These are phyloP conservation scores for Pseudococcus jackbeardsleyi DNA, from an alignment of 2,888 invertebrate genomes.

Conservation along the genomic window DNA sequence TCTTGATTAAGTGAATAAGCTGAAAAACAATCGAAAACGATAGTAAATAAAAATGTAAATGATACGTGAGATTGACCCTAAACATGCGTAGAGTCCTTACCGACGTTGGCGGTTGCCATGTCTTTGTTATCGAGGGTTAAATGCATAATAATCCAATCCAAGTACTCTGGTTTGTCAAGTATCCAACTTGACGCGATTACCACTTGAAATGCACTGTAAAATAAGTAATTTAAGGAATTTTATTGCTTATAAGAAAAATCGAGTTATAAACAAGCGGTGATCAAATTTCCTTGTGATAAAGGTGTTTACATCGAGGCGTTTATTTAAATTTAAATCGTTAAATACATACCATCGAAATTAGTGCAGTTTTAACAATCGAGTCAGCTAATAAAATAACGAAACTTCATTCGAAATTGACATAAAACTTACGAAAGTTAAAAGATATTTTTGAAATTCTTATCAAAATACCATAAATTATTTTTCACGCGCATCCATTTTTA, in stretches of 20 bases:
- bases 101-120: constrained; percentile 38
- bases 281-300: constrained; percentile 12
- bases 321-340: not conserved
- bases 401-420: not conserved
- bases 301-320: constrained; percentile 1
- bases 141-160: constrained; percentile 19
- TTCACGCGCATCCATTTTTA: constrained; percentile 22
- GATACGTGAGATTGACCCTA: not conserved
- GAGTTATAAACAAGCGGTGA: not conserved
- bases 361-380: not conserved
- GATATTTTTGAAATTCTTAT: not conserved
- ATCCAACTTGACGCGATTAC: not conserved
- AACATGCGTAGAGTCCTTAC: not conserved
- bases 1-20: constrained; percentile 30
- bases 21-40: not conserved
- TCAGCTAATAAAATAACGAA: not conserved
- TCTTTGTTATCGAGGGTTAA: constrained; percentile 19
- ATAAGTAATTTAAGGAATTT: not conserved
- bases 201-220: not conserved
- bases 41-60: not conserved
- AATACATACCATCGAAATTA: not conserved
- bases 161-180: not conserved
- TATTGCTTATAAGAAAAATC: not conserved
- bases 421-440: not conserved
- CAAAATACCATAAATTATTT: not conserved